Conservation (phyloP, 2,797 vertebrate species). For the Leucoraja ocellata region DNA sequence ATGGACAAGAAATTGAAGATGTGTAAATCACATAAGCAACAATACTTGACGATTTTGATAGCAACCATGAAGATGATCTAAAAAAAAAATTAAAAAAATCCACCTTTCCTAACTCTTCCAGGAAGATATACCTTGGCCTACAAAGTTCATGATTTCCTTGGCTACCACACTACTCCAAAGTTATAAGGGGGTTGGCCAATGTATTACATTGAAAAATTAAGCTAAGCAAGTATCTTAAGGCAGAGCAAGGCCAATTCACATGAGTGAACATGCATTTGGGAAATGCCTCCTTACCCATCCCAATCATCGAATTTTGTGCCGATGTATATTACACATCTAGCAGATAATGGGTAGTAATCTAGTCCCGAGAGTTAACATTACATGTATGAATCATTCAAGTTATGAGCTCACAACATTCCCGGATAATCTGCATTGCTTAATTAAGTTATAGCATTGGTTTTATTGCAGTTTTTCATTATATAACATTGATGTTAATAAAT, state of each 20-base stretch:
- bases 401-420: not conserved
- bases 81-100: not conserved
- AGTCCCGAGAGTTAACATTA: not conserved
- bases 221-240: not conserved
- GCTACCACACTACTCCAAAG: not conserved
- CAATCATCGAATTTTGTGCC: not conserved
- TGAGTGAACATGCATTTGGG: not conserved
- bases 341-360: not conserved
- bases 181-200: not conserved
- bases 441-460: not conserved
- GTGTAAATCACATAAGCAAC: not conserved
- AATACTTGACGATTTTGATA: not conserved
- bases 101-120: not conserved
- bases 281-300: not conserved
- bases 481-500: not conserved
- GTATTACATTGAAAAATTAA: not conserved
- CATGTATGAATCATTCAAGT: not conserved
- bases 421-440: not conserved
- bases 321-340: not conserved
- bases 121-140: not conserved
- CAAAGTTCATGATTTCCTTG: not conserved
- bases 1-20: not conserved
- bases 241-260: not conserved
- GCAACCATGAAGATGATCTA: too few species aligned
- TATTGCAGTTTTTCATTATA: slow-evolving; percentile 4